Base-by-base conservation (phyloP, 2,797 vertebrate species). In the Phrynocephalus guinanensis region DNA sequence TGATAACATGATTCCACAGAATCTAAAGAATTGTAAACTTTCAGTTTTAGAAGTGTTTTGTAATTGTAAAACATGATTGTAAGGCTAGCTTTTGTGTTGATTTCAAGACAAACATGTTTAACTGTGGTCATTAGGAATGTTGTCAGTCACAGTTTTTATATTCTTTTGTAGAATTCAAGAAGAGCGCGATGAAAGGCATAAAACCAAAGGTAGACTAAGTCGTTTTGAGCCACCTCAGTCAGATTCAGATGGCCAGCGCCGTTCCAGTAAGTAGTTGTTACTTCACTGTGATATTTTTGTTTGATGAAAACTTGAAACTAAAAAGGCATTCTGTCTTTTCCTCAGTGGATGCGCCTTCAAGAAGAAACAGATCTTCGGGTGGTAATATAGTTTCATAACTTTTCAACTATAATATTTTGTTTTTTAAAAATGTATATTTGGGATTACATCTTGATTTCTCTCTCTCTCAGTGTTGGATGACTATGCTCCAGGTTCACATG, bases 281-380 rank as follows among this genome's bases (percentile, higher is more conserved):
- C 91, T 94, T 94, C 87, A 92, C 86, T 91, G 2, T 91, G n/a
- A 76, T 48, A 86, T 11, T 80, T 95, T 93, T 93, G 79, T 71
- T 78, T 26, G 71, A 13, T 7, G 18, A 71, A 96, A 96, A 96
- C 95, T 96, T 28, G 91, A 86, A 79, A 90, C 91, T 96, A 91
- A 96, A 76, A 79, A 89, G 95, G 92, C 94, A 94, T 96, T 96
- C 95, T 95, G 94, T 97, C 95, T 96, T 87, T 94, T 95, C 96
- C 97, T 97, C 96, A 99, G 98, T 97, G 98, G 99, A 99, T 97
- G 97, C 98, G 93, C 98, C 98, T 96, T 99, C 98, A 96, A 97
- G 98, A 98, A 98, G 98, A 98, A 99, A 98, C 97, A 97, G 98
- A 98, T 98, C 98, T 79, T 98, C 98, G 97, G 98, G 98, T 99